Conservation (phyloP, 1,140 invertebrate species). For the Vanessa atalanta region DNA sequence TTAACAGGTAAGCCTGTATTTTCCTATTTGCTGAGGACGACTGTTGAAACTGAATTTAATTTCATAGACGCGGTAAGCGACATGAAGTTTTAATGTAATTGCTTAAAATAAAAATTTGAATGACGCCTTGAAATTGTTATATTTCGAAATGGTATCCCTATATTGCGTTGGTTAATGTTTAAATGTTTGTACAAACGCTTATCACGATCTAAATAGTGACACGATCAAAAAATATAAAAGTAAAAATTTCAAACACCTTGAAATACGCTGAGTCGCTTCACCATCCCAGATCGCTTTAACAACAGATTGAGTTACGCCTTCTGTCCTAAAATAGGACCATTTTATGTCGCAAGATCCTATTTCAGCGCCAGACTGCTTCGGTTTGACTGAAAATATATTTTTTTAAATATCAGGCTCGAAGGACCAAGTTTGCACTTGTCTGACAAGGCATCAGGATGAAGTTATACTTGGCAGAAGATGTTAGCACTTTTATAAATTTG, state of each 20-base stretch:
- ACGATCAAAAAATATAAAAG: not conserved
- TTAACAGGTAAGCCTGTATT: slow-evolving; percentile 25
- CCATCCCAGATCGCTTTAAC: slow-evolving; percentile 23
- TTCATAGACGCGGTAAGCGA: not conserved
- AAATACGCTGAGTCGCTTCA: slow-evolving; percentile 10
- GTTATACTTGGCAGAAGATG: slow-evolving; percentile 10
- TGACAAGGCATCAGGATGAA: slow-evolving; percentile 21
- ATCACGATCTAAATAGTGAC: not conserved
- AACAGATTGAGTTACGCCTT: slow-evolving; percentile 31
- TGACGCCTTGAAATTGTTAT: not conserved
- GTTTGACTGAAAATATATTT: slow-evolving; percentile 20
- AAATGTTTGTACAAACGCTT: not conserved
- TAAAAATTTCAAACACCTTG: not conserved
- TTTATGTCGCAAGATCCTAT: slow-evolving; percentile 23
- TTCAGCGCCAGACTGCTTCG: slow-evolving; percentile 18
- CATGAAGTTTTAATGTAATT: not conserved
- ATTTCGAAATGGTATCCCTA: not conserved
- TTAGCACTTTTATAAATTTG: slow-evolving; percentile 7
- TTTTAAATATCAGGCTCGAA: slow-evolving; percentile 26
- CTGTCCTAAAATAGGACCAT: slow-evolving; percentile 20
- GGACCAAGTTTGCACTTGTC: slow-evolving; percentile 30
- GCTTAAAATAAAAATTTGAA: not conserved
- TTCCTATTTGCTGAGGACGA: slow-evolving; percentile 19
- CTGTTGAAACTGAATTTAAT: not conserved
- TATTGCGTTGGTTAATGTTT: not conserved